phyloP scores from a whole-genome alignment of 2,113 vertebrate species.

The Lontra canadensis region DNA sequence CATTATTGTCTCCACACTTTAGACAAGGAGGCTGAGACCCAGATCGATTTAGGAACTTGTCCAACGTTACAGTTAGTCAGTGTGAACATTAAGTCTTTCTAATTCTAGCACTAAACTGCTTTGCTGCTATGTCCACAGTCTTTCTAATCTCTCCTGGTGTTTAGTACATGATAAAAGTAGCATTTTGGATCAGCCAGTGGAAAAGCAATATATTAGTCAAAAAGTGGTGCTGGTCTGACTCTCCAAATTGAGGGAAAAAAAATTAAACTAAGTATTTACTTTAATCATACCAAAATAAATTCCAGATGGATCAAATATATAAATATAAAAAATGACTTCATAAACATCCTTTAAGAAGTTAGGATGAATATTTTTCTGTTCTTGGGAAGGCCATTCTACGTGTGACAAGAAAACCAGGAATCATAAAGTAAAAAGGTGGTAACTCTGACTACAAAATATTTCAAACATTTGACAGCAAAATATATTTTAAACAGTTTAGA shows the following conservation, averaged over 20 bases:
- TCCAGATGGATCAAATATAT: conserved; percentile 41
- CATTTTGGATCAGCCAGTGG: background rate
- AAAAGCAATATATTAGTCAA: conserved; percentile 1
- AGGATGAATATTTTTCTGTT: conserved; percentile 26
- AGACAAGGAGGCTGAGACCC: background rate
- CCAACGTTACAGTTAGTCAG: background rate
- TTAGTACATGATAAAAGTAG: conserved; percentile 14
- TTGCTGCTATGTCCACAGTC: background rate
- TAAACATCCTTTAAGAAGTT: conserved; percentile 22
- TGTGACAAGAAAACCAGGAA: background rate
- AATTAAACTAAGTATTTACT: background rate
- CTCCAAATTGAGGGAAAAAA: background rate
- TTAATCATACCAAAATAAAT: conserved; percentile 28
- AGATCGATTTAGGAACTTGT: background rate
- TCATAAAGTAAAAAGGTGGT: conserved; percentile 8
- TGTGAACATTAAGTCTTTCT: background rate
- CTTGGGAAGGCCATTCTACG: background rate
- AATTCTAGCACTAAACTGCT: background rate
- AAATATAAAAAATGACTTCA: conserved; percentile 22
- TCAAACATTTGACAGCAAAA: conserved; percentile 20
- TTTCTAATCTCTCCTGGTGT: background rate
- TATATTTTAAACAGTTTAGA: conserved; percentile 16
- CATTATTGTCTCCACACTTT: background rate
- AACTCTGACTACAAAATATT: background rate
- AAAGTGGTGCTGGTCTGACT: background rate